A percentile compares a stretch with the other conserved stretches of the same genome.
Conservation (phyloP, 35 echinoderm and acorn worm genomes). For the Apostichopus californicus region DNA sequence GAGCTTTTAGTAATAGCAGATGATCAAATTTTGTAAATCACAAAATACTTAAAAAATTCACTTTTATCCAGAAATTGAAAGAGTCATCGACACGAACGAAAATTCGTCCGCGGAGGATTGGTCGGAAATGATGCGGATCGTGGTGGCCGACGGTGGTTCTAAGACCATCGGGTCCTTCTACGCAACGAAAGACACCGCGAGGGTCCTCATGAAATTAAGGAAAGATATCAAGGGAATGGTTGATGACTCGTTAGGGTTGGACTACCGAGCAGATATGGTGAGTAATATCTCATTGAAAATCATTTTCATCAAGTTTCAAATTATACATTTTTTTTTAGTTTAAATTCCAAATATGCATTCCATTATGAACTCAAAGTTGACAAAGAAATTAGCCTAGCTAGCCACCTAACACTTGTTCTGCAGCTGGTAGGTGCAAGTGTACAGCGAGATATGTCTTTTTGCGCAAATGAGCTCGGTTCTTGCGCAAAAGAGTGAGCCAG, state of each 20-base stretch:
- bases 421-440: too few relatives aligned
- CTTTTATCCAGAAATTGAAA: not conserved
- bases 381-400: too few relatives aligned
- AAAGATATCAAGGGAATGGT: not conserved
- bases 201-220: slow-evolving; percentile 3
- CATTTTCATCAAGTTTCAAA: not conserved
- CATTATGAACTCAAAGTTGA: too few relatives aligned
- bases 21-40: too few relatives aligned
- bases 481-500: too few relatives aligned
- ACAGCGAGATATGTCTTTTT: too few relatives aligned
- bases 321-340: not conserved
- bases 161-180: slow-evolving; percentile 39
- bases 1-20: too few relatives aligned
- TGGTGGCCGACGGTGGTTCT: not conserved
- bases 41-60: too few relatives aligned
- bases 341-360: not conserved
- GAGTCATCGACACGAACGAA: not conserved
- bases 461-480: too few relatives aligned
- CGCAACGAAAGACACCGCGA: not conserved
- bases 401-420: too few relatives aligned
- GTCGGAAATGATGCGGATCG: slow-evolving; percentile 17
- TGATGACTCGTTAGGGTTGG: not conserved
- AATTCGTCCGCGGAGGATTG: not conserved
- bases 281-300: not conserved
- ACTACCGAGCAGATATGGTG: slow-evolving; percentile 26